Base-by-base conservation (phyloP, 2,113 vertebrate genomes). In the Cyprinus carpio region DNA sequence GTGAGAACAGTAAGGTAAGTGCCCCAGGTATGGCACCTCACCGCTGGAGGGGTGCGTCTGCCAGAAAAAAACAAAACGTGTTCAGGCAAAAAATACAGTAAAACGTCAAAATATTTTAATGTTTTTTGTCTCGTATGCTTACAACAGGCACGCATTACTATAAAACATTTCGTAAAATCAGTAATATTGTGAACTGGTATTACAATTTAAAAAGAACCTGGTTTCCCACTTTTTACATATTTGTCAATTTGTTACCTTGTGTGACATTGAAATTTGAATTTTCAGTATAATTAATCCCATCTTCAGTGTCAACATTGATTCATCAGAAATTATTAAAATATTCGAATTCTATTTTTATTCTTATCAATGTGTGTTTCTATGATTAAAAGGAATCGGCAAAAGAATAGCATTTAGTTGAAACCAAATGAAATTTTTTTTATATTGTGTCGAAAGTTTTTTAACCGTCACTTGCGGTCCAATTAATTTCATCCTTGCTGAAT, bases 1-100 rank as follows among this genome's bases (percentile, higher is more conserved):
- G 96, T 95, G 87, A 98, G 94, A 72, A 95, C 94, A 0, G 96
- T 97, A 90, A 98, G 93, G 85, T 97, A 98, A 4, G 96, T 97
- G 71, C 97, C 97, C 97, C 29, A 97, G 94, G 89, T 98, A 98
- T 0, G 96, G 97, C 12, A 98, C 90, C 0, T 94, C 93, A 0
- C 95, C 96, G 2, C 91, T 91, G 69, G 89, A 82, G 29, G 81
- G 43, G 64, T n/a, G n/a, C n/a, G 80, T 85, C 93, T 96, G 92
- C 43, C 16, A 37, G 15, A 49, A 34, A 87, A 12, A 83, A 15
- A n/a, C n/a, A n/a, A 46, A 43, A 46, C 9, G 4, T 7, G 23
- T 56, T 56, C 75, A 79, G 37, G 2, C 29, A 13, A n/a, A 74
- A 74, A 74, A 25, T 11, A 75, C 51, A 54, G 51, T 54, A 54